Conservation (phyloP, 2,888 invertebrate species). For the Nyleta sp. region DNA sequence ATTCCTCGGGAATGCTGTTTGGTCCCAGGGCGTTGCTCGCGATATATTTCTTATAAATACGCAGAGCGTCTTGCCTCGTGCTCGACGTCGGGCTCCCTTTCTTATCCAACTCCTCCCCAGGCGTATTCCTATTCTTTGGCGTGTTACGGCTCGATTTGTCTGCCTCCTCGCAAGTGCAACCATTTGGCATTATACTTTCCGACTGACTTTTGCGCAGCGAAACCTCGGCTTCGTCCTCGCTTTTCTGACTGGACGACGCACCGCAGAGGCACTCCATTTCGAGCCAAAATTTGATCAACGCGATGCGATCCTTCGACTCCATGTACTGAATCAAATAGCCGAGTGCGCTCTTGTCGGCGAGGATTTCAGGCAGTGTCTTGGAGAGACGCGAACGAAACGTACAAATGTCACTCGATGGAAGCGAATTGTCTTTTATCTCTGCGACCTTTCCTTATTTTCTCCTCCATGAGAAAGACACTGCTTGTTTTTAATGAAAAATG, state of each 20-base stretch:
- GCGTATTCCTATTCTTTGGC: conserved; percentile 76
- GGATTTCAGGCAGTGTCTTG: conserved; percentile 89
- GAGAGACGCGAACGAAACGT: conserved; percentile 87
- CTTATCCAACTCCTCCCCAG: conserved; percentile 34
- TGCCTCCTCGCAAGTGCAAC: conserved; percentile 49
- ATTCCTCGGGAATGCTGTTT: conserved; percentile 85
- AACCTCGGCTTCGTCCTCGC: too few relatives aligned
- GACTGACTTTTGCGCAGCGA: too few relatives aligned
- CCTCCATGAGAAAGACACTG: conserved; percentile 76
- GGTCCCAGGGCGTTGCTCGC: conserved; percentile 87
- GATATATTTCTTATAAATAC: conserved; percentile 90
- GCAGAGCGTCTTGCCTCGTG: conserved; percentile 85
- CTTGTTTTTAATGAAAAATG: too few relatives aligned
- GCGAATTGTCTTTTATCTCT: too few relatives aligned
- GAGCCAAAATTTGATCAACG: conserved; percentile 89
- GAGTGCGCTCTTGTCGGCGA: conserved; percentile 90
- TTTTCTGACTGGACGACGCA: conserved; percentile 44
- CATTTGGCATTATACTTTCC: conserved; percentile 49
- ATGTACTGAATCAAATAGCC: conserved; percentile 94
- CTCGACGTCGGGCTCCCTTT: conserved; percentile 64
- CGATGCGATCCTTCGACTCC: conserved; percentile 88
- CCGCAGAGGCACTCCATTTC: conserved; percentile 87
- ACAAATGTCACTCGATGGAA: conserved; percentile 79
- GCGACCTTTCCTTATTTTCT: too few relatives aligned
- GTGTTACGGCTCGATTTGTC: conserved; percentile 71